Base-by-base conservation (phyloP, 2,888 invertebrate genomes). In the Clepsis dumicolana region DNA sequence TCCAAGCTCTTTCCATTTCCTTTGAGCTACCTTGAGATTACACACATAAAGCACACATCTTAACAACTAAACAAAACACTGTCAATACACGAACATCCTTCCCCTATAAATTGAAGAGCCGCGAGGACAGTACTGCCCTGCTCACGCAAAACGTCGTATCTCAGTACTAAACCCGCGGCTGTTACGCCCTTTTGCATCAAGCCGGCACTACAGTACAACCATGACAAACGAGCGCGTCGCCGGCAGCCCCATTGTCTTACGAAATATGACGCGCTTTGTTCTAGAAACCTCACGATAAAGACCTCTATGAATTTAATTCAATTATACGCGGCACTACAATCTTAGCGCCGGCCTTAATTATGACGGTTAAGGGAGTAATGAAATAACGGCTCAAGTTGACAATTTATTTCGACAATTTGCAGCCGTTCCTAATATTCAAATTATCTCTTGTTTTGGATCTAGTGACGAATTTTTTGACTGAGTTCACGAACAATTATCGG, bases 191-290 rank as follows among this genome's bases (percentile, higher is more conserved):
- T 29, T 29, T 29, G 29, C 24, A n/a, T 27, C n/a, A 25, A 53
- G n/a, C n/a, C 24, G 50, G 32, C 29, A 59, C 59, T 24, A 18
- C 12, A 4, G 44, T 60, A 60, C 60, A 21, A 12, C n/a, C 44
- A 16, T 50, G 62, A 62, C 62, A 62, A 62, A 62, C 50, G 63
- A 32, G 21, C 21, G 62, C 35, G 63, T 63, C 63, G 18, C 35
- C 63, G 38, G 32, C 63, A 63, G 52, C 48, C n/a, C 63, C 63
- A 63, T 63, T 63, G 63, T 63, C 63, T 63, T 14, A 12, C 25
- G 63, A 63, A 63, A 63, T 63, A 63, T 63, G 63, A 63, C 63
- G 53, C 53, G 63, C 63, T 63, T 63, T 63, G 63, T 63, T 38
- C 63, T 2, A 8, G 29, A 29, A 53, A 63, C 48, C 63, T 38